Evolutionary conservation across 2,113 vertebrate genomes (phyloP).

Genomic region (Hippocampus guttulatus): DNA sequence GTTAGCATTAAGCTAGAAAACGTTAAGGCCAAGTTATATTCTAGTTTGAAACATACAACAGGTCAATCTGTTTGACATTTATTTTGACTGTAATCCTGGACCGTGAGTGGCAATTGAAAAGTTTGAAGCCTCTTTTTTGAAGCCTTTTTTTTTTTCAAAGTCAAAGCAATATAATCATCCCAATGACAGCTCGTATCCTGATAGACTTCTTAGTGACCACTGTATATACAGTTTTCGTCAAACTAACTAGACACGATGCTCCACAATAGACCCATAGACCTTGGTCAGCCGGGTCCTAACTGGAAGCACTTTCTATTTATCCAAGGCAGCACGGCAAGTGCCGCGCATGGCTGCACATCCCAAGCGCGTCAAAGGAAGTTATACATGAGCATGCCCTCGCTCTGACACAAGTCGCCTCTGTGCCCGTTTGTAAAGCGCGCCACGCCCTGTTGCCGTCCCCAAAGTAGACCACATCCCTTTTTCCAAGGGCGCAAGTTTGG

Average conservation of each 20-base stretch:
- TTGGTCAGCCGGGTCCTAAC: slow-evolving; percentile 33
- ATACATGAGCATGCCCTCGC: slow-evolving; percentile 64
- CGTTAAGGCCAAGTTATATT: too few species aligned
- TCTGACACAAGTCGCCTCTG: slow-evolving; percentile 33
- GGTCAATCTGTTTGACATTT: too few species aligned
- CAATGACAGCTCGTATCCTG: too few species aligned
- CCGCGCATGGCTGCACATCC: slow-evolving; percentile 38
- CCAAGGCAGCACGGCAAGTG: slow-evolving; percentile 24
- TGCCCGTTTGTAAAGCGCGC: slow-evolving; percentile 16
- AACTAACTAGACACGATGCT: neutral
- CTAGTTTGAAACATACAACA: too few species aligned
- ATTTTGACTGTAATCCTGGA: too few species aligned
- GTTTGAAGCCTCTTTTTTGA: neutral
- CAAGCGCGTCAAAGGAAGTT: slow-evolving; percentile 76
- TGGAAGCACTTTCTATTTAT: slow-evolving; percentile 39
- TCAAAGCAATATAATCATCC: neutral
- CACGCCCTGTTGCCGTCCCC: neutral
- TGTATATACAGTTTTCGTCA: neutral
- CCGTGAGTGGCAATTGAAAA: too few species aligned
- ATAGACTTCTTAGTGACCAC: too few species aligned
- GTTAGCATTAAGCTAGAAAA: too few species aligned
- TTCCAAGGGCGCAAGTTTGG: neutral
- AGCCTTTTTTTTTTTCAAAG: neutral
- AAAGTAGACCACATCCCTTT: neutral
- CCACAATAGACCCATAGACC: slow-evolving; percentile 3